Percentiles rank a stretch among this genome's conserved stretches.
Evolutionary conservation across 2,888 invertebrate genomes (phyloP).

Genomic region (Ennomos erosarius): DNA sequence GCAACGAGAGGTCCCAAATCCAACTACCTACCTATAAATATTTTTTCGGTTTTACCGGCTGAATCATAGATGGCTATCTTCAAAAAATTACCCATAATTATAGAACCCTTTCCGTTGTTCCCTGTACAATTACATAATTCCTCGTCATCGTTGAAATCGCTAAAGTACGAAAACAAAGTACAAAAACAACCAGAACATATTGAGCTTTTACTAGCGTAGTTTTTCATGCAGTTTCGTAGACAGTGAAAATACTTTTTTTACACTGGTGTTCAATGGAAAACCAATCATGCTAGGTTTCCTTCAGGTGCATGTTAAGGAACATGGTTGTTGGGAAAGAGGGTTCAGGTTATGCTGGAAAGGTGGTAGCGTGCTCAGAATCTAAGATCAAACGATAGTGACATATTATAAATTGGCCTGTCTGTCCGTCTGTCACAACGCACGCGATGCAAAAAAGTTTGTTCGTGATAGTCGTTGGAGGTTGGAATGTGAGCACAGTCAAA

Average conservation of each 20-base stretch:
- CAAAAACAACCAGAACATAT: conserved; percentile 7
- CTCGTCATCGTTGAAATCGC: conserved; percentile 29
- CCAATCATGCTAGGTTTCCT: conserved; percentile 6
- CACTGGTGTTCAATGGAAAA: conserved; percentile 1
- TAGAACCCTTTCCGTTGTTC: conserved; percentile 19
- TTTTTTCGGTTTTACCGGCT: conserved; percentile 8
- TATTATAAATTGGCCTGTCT: conserved; percentile 83
- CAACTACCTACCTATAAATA: too few species aligned
- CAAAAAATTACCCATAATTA: conserved; percentile 14
- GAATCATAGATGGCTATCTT: conserved; percentile 21
- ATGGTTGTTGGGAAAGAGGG: conserved; percentile 3
- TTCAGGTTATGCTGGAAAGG: conserved; percentile 44
- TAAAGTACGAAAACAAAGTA: conserved; percentile 17
- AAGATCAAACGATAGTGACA: conserved; percentile 77
- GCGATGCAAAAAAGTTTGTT: conserved; percentile 79
- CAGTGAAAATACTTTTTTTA: conserved; percentile 9
- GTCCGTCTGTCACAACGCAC: conserved; percentile 80
- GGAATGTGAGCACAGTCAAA: background rate
- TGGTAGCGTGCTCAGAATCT: conserved; percentile 46
- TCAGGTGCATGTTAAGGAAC: background rate
- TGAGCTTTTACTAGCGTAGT: conserved; percentile 3
- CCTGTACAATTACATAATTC: conserved; percentile 25
- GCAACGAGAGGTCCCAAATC: too few species aligned
- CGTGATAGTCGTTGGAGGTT: conserved; percentile 32
- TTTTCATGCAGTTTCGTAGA: background rate